phyloP scores from a whole-genome alignment of 1,140 invertebrate species.

The Globodera rostochiensis region DNA sequence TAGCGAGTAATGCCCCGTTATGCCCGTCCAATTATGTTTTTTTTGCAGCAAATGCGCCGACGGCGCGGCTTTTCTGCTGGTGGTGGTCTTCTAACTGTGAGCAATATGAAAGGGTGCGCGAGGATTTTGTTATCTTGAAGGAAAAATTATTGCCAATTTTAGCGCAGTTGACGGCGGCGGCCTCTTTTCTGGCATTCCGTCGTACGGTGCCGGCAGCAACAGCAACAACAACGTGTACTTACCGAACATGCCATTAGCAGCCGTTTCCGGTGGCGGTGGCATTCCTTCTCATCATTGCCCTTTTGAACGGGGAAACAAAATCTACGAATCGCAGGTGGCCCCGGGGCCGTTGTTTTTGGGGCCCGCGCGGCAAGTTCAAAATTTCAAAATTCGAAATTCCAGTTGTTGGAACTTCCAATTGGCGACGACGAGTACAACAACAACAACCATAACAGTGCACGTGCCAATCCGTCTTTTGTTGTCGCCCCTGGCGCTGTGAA shows the following conservation, averaged over 20 bases:
- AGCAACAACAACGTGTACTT: constrained; percentile 5
- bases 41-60: constrained; percentile 24
- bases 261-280: not conserved
- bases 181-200: not conserved
- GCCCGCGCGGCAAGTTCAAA: not conserved
- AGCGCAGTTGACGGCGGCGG: not conserved
- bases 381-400: not conserved
- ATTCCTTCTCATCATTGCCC: constrained; percentile 10
- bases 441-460: constrained; percentile 51
- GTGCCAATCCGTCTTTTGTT: not conserved
- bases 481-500: constrained; percentile 35
- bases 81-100: not conserved
- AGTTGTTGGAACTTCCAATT: constrained; percentile 62
- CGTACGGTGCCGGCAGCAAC: not conserved
- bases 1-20: not conserved
- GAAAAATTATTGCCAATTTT: not conserved
- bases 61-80: constrained; percentile 10
- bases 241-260: not conserved
- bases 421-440: constrained; percentile 60
- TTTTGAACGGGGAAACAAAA: constrained; percentile 45
- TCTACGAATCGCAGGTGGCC: constrained; percentile 58
- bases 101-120: not conserved
- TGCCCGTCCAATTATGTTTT: not conserved
- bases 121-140: no score
- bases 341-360: not conserved